These are phyloP conservation scores for Orthosia gracilis DNA, from an alignment of 2,888 invertebrate genomes.

Conservation along the genomic window DNA sequence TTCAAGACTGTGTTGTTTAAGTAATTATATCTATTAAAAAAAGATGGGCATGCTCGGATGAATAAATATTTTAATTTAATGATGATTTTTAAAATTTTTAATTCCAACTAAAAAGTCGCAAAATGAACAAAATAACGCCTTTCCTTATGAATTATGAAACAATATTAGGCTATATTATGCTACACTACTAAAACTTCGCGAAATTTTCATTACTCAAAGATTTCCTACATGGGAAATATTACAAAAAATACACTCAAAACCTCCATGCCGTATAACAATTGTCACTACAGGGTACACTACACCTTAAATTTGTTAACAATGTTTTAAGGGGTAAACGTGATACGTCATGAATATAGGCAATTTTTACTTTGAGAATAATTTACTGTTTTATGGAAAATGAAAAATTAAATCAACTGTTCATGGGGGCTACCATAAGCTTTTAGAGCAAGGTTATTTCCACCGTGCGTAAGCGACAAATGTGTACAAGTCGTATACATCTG, in stretches of 20 bases:
- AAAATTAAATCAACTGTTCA: no score
- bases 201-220: no score
- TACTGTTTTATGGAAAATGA: no score
- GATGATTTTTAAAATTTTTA: neutral
- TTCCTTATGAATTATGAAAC: constrained; percentile 51
- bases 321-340: neutral
- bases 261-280: no score
- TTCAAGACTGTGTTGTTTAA: constrained; percentile 78
- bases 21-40: constrained; percentile 61
- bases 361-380: no score
- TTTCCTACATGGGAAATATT: no score
- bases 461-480: no score
- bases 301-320: neutral
- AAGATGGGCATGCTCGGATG: constrained; percentile 61
- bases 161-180: constrained; percentile 46
- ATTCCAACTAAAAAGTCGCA: constrained; percentile 15
- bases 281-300: neutral
- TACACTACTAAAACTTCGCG: neutral
- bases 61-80: neutral
- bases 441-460: no score
- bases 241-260: no score
- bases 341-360: no score
- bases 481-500: no score
- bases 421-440: no score
- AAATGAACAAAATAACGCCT: constrained; percentile 52